Percentiles rank a stretch among this genome's conserved stretches.
phyloP scores from a whole-genome alignment of 2,888 invertebrate genomes.

The Synanthedon tipuliformis region DNA sequence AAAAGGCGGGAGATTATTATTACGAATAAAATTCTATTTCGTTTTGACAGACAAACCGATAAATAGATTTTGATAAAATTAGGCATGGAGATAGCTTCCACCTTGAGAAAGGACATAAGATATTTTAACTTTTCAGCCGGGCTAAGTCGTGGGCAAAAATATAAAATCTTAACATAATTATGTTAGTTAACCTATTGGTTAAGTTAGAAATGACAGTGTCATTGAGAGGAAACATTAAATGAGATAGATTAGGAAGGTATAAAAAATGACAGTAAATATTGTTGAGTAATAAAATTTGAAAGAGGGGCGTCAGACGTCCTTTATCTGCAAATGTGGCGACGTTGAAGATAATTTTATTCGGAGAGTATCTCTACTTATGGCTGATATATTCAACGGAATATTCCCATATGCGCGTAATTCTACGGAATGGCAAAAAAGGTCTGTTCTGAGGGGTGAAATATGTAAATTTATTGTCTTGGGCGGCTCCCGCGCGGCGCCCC shows the following conservation, averaged over 20 bases:
- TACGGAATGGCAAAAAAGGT: conserved; percentile 71
- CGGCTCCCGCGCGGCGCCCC: conserved; percentile 56
- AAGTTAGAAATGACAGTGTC: no score
- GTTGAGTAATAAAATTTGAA: background rate
- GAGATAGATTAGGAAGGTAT: background rate
- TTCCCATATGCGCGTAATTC: conserved; percentile 72
- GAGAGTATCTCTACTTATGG: conserved; percentile 66
- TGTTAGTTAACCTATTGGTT: no score
- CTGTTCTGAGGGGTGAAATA: conserved; percentile 70
- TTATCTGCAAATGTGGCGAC: conserved; percentile 61
- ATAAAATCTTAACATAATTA: no score
- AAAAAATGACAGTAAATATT: background rate
- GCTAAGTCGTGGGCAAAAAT: no score
- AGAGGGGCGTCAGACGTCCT: conserved; percentile 36
- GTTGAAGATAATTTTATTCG: conserved; percentile 67
- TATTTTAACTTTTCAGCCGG: no score
- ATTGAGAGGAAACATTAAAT: no score
- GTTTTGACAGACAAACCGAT: no score
- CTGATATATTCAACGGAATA: conserved; percentile 70
- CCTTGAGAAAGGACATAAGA: no score
- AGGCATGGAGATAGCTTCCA: no score
- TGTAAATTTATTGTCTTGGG: conserved; percentile 72
- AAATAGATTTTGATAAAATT: no score
- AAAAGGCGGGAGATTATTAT: no score
- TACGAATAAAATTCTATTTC: no score